These are phyloP conservation scores for Pao palembangensis DNA, from an alignment of 2,113 vertebrate genomes.

Conservation along the genomic window DNA sequence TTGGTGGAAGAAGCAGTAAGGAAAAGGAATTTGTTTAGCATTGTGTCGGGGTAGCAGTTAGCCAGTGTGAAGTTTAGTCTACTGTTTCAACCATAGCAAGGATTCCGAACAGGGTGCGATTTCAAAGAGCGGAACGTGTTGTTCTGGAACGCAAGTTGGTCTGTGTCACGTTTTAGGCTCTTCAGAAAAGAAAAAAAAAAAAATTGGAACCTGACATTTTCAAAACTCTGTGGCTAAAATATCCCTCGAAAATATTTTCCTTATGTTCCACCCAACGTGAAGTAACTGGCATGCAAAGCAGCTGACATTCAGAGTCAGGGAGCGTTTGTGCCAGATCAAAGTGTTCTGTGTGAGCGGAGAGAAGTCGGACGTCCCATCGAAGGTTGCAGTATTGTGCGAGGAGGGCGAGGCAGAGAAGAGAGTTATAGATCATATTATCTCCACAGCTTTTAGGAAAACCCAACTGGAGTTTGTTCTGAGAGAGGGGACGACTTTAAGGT, in stretches of 20 bases:
- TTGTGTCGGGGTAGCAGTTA: slow-evolving; percentile 86
- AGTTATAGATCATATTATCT: too few relatives aligned
- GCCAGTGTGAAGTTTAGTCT: slow-evolving; percentile 80
- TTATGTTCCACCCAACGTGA: background rate
- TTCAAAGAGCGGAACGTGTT: slow-evolving; percentile 28
- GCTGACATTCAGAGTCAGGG: too few relatives aligned
- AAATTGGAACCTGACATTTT: background rate
- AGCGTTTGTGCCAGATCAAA: background rate
- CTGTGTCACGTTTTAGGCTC: background rate
- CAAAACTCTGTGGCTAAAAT: too few relatives aligned
- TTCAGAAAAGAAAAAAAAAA: background rate
- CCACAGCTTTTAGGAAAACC: background rate
- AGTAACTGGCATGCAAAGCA: background rate
- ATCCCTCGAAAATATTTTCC: background rate
- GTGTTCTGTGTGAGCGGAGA: background rate
- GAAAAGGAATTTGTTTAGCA: slow-evolving; percentile 90
- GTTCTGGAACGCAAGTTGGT: slow-evolving; percentile 12
- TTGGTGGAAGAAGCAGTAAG: slow-evolving; percentile 83
- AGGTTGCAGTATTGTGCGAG: background rate
- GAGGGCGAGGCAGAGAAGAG: background rate
- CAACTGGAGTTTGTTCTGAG: background rate
- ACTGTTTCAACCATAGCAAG: slow-evolving; percentile 56
- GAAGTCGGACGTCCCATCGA: background rate
- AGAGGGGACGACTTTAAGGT: too few relatives aligned
- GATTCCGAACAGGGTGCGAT: slow-evolving; percentile 50